Percentiles rank a stretch among this genome's conserved stretches.
Conservation (phyloP, 1,140 invertebrate genomes). For the Coboldia fuscipes region DNA sequence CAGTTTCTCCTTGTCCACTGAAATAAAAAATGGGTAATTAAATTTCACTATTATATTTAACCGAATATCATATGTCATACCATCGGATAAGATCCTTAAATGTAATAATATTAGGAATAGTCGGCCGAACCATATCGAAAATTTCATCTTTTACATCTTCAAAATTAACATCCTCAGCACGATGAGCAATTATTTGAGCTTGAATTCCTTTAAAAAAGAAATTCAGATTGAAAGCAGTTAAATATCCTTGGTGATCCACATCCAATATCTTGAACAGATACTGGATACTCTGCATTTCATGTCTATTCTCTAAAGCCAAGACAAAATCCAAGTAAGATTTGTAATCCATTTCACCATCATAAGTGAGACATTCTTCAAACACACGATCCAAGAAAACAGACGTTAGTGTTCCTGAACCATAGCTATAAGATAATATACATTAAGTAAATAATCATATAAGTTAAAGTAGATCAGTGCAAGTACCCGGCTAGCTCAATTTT, state of each 20-base stretch:
- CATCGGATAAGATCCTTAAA: slow-evolving; percentile 52
- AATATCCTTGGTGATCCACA: slow-evolving; percentile 66
- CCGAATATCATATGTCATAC: slow-evolving; percentile 8
- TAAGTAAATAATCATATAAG: not conserved
- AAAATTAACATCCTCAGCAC: slow-evolving; percentile 70
- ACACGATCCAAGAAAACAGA: slow-evolving; percentile 78
- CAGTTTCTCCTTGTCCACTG: slow-evolving; percentile 81
- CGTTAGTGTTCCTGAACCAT: slow-evolving; percentile 80
- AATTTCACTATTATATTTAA: not conserved
- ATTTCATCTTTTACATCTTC: slow-evolving; percentile 94
- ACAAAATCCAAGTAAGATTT: slow-evolving; percentile 93
- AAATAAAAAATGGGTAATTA: slow-evolving; percentile 4
- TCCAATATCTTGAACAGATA: slow-evolving; percentile 87
- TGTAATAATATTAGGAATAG: slow-evolving; percentile 66
- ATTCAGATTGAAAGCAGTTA: slow-evolving; percentile 77
- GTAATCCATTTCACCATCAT: slow-evolving; percentile 94
- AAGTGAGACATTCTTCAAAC: slow-evolving; percentile 89
- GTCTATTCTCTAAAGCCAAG: slow-evolving; percentile 76
- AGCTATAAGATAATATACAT: slow-evolving; percentile 26
- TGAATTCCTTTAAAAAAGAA: slow-evolving; percentile 90
- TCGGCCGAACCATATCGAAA: slow-evolving; percentile 92
- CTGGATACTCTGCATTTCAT: slow-evolving; percentile 75
- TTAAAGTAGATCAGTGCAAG: slow-evolving; percentile 3
- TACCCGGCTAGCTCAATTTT: slow-evolving; percentile 69
- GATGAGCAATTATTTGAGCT: slow-evolving; percentile 66